A percentile compares a stretch with the other conserved stretches of the same genome.
Conservation (phyloP, 2,888 invertebrate genomes). For the Cetonia aurata region DNA sequence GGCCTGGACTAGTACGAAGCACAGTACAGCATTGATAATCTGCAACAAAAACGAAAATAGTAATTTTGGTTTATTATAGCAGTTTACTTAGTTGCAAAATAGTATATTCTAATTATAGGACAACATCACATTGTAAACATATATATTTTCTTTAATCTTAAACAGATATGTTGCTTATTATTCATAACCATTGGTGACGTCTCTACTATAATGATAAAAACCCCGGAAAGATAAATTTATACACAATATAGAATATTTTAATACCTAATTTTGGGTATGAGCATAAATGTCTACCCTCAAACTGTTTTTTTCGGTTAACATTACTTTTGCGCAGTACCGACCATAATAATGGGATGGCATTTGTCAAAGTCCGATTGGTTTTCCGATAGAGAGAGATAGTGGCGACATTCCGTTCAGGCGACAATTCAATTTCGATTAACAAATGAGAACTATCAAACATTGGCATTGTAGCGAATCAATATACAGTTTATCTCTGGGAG, state of each 20-base stretch:
- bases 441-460: slow-evolving; percentile 35
- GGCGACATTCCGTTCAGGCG: slow-evolving; percentile 15
- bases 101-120: background rate
- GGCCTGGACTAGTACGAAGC: slow-evolving; percentile 78
- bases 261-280: no score
- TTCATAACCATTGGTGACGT: background rate
- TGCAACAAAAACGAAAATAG: slow-evolving; percentile 61
- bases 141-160: no score
- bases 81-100: slow-evolving; percentile 39
- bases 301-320: no score
- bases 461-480: background rate
- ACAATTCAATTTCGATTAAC: slow-evolving; percentile 38
- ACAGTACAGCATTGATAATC: slow-evolving; percentile 79
- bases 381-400: background rate
- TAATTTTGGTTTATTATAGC: no score
- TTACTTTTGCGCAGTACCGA: no score
- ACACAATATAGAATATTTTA: no score
- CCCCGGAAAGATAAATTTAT: no score
- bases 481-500: no score
- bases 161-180: no score
- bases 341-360: background rate
- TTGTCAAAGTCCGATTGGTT: slow-evolving; percentile 11
- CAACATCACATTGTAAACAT: background rate
- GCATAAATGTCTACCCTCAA: no score
- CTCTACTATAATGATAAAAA: no score